Evolutionary conservation across 2,113 vertebrate genomes (phyloP).

Genomic region (Emydocephalus ijimae): DNA sequence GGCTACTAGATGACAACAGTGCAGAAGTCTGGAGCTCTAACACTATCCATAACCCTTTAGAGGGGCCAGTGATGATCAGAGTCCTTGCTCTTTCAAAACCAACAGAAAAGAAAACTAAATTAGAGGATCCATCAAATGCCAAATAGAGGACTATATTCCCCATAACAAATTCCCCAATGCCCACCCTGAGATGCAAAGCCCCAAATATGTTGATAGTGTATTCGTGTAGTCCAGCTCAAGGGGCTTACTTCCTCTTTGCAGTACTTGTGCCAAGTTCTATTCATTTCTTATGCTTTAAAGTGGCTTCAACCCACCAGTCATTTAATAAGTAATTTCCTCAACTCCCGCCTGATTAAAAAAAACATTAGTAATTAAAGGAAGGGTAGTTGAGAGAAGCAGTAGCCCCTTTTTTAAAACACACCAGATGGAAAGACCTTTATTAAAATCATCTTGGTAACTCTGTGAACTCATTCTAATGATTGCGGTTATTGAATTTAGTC

Average conservation of each 20-base stretch:
- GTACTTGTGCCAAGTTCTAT: neutral
- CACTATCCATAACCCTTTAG: neutral
- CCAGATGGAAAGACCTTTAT: neutral
- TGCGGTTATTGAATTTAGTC: neutral
- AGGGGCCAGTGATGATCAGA: neutral
- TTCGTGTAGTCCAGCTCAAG: neutral
- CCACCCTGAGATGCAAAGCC: neutral
- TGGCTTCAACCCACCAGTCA: neutral
- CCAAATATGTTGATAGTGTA: neutral
- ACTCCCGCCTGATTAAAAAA: neutral
- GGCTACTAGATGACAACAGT: neutral
- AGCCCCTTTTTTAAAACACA: neutral
- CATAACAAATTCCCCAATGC: neutral
- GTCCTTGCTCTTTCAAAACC: neutral
- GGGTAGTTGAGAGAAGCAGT: neutral
- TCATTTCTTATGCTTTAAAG: neutral
- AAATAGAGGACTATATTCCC: neutral
- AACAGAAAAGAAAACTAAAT: neutral
- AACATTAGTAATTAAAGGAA: neutral
- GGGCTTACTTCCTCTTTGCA: neutral
- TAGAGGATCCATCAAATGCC: neutral
- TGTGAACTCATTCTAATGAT: neutral
- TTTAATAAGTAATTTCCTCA: neutral
- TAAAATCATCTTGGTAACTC: neutral
- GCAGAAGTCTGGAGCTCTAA: neutral